Conservation (phyloP, 2,888 invertebrate species). For the Reticulitermes lucifugus region DNA sequence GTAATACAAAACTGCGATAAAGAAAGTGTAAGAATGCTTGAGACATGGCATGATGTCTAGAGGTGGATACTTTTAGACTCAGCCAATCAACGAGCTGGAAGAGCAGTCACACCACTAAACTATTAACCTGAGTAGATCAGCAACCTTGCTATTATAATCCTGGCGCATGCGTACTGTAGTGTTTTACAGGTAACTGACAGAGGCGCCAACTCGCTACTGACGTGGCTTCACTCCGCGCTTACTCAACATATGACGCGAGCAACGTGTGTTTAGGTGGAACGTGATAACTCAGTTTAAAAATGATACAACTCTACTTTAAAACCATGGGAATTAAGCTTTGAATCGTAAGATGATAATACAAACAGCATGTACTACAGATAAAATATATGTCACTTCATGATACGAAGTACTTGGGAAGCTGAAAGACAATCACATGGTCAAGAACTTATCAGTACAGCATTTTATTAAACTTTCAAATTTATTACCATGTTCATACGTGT, state of each 20-base stretch:
- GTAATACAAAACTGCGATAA: neutral
- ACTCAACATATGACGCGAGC: neutral
- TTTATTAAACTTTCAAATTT: too few species aligned
- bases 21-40: neutral
- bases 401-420: too few species aligned
- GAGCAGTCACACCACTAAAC: slow-evolving; percentile 3
- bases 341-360: too few species aligned
- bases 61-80: slow-evolving; percentile 17
- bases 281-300: too few species aligned
- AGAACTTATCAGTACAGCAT: too few species aligned
- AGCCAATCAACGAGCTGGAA: neutral
- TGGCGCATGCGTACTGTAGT: slow-evolving; percentile 15
- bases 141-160: neutral
- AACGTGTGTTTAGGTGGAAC: slow-evolving; percentile 13
- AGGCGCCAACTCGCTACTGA: slow-evolving; percentile 9
- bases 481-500: too few species aligned
- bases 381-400: too few species aligned
- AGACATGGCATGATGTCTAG: slow-evolving; percentile 11
- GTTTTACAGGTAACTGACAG: neutral
- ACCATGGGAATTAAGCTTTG: too few species aligned
- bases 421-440: too few species aligned
- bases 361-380: too few species aligned
- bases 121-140: neutral
- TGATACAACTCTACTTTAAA: too few species aligned
- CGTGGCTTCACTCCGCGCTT: neutral